phyloP scores from a whole-genome alignment of 2,797 vertebrate species.

The Sebastes taczanowskii region DNA sequence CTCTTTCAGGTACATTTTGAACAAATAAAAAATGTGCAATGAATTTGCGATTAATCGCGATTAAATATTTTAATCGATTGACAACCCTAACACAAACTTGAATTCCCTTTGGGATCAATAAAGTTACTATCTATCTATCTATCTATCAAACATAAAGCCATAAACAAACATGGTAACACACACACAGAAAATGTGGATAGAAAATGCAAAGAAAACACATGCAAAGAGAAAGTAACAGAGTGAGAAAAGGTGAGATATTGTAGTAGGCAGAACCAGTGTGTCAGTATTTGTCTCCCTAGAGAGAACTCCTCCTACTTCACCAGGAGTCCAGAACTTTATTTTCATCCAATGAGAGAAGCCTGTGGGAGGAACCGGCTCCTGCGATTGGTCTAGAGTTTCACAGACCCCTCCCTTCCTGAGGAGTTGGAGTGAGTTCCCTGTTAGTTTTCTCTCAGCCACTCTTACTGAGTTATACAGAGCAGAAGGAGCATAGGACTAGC shows the following conservation, averaged over 20 bases:
- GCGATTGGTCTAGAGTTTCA: slow-evolving; percentile 70
- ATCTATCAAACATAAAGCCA: neutral
- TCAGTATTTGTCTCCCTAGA: slow-evolving; percentile 9
- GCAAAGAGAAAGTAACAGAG: neutral
- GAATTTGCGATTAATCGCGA: no score
- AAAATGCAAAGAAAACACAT: neutral
- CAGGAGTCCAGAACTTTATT: neutral
- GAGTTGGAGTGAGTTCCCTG: slow-evolving; percentile 69
- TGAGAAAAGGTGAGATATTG: slow-evolving; percentile 12
- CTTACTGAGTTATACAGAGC: slow-evolving; percentile 21
- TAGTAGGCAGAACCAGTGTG: neutral
- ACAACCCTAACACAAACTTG: neutral
- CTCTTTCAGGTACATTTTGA: no score
- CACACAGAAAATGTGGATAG: neutral
- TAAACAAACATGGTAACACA: neutral
- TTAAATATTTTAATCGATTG: no score
- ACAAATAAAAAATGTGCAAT: no score
- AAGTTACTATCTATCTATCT: no score
- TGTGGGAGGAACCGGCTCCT: slow-evolving; percentile 1
- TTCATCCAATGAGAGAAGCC: slow-evolving; percentile 50
- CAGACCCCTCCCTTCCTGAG: slow-evolving; percentile 59
- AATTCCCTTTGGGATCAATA: no score
- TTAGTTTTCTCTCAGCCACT: slow-evolving; percentile 42
- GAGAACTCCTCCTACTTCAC: slow-evolving; percentile 45
- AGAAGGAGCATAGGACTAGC: neutral